Percentiles rank a stretch among this genome's conserved stretches.
These are phyloP conservation scores for Drosophila prostipennis DNA, from an alignment of 2,888 invertebrate genomes.

Conservation along the genomic window DNA sequence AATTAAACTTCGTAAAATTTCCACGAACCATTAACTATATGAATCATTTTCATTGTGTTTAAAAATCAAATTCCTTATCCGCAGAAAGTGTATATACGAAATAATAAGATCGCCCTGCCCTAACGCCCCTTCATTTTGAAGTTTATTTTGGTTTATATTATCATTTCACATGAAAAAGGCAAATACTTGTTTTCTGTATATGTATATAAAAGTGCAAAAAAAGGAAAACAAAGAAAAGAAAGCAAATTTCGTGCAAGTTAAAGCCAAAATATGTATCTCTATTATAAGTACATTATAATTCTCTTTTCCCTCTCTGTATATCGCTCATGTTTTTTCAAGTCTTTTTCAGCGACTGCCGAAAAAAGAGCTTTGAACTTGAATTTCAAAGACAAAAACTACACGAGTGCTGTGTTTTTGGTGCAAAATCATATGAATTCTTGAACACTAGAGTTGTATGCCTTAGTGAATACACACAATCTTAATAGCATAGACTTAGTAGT, in stretches of 20 bases:
- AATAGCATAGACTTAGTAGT: not conserved
- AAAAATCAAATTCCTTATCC: not conserved
- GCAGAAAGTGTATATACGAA: not conserved
- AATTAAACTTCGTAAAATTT: too few relatives aligned
- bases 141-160: constrained; percentile 11
- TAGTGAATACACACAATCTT: not conserved
- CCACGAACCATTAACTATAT: too few relatives aligned
- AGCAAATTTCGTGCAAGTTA: constrained; percentile 20
- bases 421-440: not conserved
- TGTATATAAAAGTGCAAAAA: not conserved
- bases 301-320: not conserved
- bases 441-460: not conserved
- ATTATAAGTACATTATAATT: constrained; percentile 6
- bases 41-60: too few relatives aligned
- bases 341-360: constrained; percentile 15
- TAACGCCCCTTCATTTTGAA: constrained; percentile 1
- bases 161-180: constrained; percentile 5
- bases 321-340: constrained; percentile 6
- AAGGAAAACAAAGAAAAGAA: constrained; percentile 10
- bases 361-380: constrained; percentile 29
- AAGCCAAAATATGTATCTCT: constrained; percentile 16
- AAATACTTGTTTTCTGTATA: constrained; percentile 2
- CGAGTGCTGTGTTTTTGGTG: not conserved
- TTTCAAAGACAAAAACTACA: constrained; percentile 16
- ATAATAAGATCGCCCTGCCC: too few relatives aligned